Base-by-base conservation (phyloP, 1,140 invertebrate species). In the Euura saliciscinereae region DNA sequence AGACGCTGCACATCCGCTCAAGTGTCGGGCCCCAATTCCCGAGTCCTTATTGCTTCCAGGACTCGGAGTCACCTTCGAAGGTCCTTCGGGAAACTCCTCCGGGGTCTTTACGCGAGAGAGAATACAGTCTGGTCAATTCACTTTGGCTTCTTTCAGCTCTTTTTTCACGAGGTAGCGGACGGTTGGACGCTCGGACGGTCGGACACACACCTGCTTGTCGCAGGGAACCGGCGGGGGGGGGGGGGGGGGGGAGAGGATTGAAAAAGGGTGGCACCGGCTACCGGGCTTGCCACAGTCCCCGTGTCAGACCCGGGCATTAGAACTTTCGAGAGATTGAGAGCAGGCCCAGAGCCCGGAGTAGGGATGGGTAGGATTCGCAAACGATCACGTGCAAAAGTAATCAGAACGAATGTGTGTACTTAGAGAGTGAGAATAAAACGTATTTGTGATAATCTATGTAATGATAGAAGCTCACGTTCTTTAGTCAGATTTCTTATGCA, bases 151-250 rank as follows among this genome's bases (percentile, higher is more conserved):
- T 59, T n/a, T 59, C 28, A 8, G 51, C 51, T 59, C 51, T 59
- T 59, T 59, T 59, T 59, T 59, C 10, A 8, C 8, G 10, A 59
- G 51, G 51, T 59, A 8, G 51, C 51, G 13, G 51, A 59, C 51
- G 51, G 51, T 59, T n/a, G 51, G 51, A 59, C 51, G 51, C 2
- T 59, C 51, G 51, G 51, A 3, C 3, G 51, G 51, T 11, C 51
- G 51, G 51, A 59, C 51, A 59, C 51, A 59, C 51, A 59, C 51
- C 51, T 59, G 51, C 51, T n/a, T 59, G 51, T 59, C 51, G 51
- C 51, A 59, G 6, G 5, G 51, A 3, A 8, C 13, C 51, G 51
- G 8, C 8, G 51, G 51, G 51, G 51, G n/a, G n/a, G n/a, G 8
- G 51, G 8, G 51, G 4, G 51, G 28, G 28, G 28, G 28, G 1